Conservation (phyloP, 2,797 vertebrate genomes). For the Enteromius treurensis region DNA sequence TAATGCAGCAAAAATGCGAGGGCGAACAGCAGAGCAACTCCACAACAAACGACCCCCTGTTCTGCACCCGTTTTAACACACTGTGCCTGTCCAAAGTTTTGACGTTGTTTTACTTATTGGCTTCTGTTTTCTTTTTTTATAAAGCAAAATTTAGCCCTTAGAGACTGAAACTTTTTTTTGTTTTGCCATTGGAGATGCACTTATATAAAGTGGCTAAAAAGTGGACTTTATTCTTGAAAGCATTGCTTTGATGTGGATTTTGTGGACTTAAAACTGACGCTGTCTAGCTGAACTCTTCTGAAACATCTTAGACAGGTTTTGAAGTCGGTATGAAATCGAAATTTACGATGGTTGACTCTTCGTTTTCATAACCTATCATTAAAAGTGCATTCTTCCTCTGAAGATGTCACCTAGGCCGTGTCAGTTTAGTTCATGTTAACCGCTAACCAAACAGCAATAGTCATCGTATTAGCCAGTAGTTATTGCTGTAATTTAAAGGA, state of each 20-base stretch:
- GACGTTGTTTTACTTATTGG: not conserved
- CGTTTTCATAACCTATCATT: not conserved
- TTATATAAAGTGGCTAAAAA: not conserved
- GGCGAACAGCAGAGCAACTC: not conserved
- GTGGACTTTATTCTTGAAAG: slow-evolving; percentile 47
- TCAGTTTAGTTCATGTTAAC: not conserved
- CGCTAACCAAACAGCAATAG: not conserved
- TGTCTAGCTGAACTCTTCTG: not conserved
- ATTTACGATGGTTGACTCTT: not conserved
- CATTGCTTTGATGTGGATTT: slow-evolving; percentile 10
- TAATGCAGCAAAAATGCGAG: slow-evolving; percentile 18
- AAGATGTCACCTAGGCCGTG: not conserved
- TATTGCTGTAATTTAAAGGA: not conserved
- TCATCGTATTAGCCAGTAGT: not conserved
- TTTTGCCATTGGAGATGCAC: slow-evolving; percentile 1
- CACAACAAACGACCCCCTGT: not conserved
- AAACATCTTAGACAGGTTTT: not conserved
- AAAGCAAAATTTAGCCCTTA: slow-evolving; percentile 1
- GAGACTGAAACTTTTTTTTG: not conserved
- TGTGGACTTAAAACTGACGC: not conserved
- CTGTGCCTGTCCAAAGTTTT: not conserved
- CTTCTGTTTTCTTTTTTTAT: not conserved
- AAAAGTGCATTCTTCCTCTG: not conserved
- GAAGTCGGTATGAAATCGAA: not conserved
- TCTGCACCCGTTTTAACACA: not conserved